Percentiles rank a stretch among this genome's conserved stretches.
Conservation (phyloP, 2,888 invertebrate species). For the Lasioglossum morio region DNA sequence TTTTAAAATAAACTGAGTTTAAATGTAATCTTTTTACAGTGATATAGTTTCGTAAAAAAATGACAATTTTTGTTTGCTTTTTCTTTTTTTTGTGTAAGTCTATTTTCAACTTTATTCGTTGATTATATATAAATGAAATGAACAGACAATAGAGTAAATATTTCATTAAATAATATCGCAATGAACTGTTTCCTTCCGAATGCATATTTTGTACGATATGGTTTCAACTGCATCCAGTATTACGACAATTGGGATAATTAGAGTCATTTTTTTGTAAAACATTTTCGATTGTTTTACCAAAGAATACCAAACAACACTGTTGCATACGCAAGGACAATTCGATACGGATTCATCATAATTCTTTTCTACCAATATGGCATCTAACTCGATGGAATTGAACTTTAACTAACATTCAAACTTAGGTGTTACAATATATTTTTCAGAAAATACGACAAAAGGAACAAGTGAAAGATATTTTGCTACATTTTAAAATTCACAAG, state of each 20-base stretch:
- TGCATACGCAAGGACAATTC: conserved; percentile 34
- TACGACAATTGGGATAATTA: conserved; percentile 42
- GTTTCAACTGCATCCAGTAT: conserved; percentile 52
- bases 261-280: conserved; percentile 55
- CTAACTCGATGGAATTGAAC: conserved; percentile 64
- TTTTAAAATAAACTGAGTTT: conserved; percentile 43
- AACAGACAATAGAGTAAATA: conserved; percentile 50
- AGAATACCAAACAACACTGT: conserved; percentile 56
- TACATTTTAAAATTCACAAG: conserved; percentile 55
- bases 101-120: conserved; percentile 22
- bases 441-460: conserved; percentile 49
- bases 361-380: conserved; percentile 57
- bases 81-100: conserved; percentile 8
- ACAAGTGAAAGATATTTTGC: conserved; percentile 61
- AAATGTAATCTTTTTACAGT: conserved; percentile 41
- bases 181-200: conserved; percentile 46
- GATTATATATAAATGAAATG: conserved; percentile 35
- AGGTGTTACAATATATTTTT: conserved; percentile 60
- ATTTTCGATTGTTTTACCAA: conserved; percentile 62
- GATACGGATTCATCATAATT: conserved; percentile 54
- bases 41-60: conserved; percentile 44
- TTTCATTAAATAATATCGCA: conserved; percentile 45
- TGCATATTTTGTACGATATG: conserved; percentile 52
- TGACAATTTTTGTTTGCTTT: conserved; percentile 14
- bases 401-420: conserved; percentile 53